Evolutionary conservation across 2,797 vertebrate species (phyloP), one percentile per base, ranked within the genome.

Genomic region (Dermochelys coriacea): DNA sequence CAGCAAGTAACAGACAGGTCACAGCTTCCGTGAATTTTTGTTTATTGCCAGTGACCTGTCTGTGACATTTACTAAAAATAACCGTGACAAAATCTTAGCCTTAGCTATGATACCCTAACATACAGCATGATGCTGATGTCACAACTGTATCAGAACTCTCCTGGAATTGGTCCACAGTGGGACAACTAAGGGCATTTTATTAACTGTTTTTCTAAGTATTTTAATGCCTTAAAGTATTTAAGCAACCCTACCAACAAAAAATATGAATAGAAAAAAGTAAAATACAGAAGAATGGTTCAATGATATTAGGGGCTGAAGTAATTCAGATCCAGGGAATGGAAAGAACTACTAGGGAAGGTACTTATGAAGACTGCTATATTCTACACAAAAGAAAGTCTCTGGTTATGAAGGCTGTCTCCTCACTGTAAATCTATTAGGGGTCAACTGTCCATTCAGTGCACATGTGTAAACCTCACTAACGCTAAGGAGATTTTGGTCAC

Each of bases 81-180:
- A 50, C 12, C 12, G 50, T 50, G 49, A 50, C 49, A 50, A 50
- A 50, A 50, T 50, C 49, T 50, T 50, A 50, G 49, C 12, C 14
- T 50, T 50, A 50, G 19, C 34, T 71, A 10, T 10, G 51, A 78
- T 7, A 19, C n/a, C 25, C 1, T 34, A 37, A 3, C 74, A 31
- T 0, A 0, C 23, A 7, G 0, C 21, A 29, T 21, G 64, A 71
- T 61, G 59, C n/a, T 85, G 84, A 12, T 23, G 34, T 7, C 41
- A 11, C 27, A 57, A 0, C 8, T 82, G 55, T 5, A 51, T 61
- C 12, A 71, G 68, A 54, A 75, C 1, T n/a, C 23, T 82, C 19
- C 64, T 2, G 1, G 50, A 50, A 86, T 14, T 49, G 29, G 12
- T 23, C 16, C 34, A 47, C 1, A 0, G 16, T 0, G 27, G 64